Conservation (phyloP, 2,113 vertebrate genomes). For the Gopherus evgoodei region DNA sequence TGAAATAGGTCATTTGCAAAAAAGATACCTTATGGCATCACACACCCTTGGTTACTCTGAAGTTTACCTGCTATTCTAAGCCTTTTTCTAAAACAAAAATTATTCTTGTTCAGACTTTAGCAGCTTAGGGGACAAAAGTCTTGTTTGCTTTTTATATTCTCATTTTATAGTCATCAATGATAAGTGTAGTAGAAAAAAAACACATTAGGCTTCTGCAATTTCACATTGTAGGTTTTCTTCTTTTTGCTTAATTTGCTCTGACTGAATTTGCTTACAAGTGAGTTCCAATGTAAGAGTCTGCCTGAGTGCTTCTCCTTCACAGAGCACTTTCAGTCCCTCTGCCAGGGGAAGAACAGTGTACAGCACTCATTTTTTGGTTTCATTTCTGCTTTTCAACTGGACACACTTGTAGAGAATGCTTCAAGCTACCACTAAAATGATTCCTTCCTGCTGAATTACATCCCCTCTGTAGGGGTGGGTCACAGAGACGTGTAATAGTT, state of each 20-base stretch:
- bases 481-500: background rate
- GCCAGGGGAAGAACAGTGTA: background rate
- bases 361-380: accelerated
- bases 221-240: conserved; percentile 1
- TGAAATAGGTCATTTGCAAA: background rate
- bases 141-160: conserved; percentile 9
- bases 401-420: background rate
- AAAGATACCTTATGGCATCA: background rate
- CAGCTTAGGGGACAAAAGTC: background rate
- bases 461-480: conserved; percentile 5
- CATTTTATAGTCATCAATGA: conserved; percentile 8
- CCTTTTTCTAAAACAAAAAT: background rate
- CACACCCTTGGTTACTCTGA: background rate
- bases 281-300: conserved; percentile 3
- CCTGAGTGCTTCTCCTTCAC: conserved; percentile 14
- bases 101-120: background rate
- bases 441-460: conserved; percentile 15
- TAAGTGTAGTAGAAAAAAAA: background rate
- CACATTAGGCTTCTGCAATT: background rate
- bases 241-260: conserved; percentile 15
- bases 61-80: background rate
- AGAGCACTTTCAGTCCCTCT: background rate
- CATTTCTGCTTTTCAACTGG: background rate
- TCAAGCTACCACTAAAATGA: background rate
- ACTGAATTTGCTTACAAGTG: conserved; percentile 12